phyloP scores from a whole-genome alignment of 64 coral and sea anemone species.

The Porites lutea region DNA sequence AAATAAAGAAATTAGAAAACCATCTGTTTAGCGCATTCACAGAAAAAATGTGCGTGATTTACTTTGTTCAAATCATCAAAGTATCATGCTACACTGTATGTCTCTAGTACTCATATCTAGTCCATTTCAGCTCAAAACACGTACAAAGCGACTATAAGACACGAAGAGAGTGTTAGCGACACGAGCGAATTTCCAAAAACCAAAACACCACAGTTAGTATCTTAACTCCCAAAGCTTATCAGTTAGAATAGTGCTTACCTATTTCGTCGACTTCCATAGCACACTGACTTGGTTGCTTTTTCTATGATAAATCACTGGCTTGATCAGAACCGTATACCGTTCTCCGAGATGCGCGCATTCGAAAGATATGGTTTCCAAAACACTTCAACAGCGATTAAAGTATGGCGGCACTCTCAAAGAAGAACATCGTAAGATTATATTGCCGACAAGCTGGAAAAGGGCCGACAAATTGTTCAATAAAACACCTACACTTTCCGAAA shows the following conservation, averaged over 20 bases:
- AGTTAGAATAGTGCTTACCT: not conserved
- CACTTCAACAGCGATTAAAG: not conserved
- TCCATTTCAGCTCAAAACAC: not conserved
- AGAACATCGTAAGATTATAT: not conserved
- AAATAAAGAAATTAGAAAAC: not conserved
- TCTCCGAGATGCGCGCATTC: not conserved
- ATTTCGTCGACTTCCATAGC: slow-evolving; percentile 47
- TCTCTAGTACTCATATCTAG: not conserved
- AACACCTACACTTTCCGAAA: slow-evolving; percentile 51
- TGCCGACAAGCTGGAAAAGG: slow-evolving; percentile 23
- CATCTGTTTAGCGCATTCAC: slow-evolving; percentile 25
- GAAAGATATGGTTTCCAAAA: slow-evolving; percentile 17
- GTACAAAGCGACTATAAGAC: not conserved
- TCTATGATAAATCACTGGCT: not conserved
- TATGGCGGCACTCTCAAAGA: slow-evolving; percentile 12
- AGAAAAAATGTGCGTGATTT: not conserved
- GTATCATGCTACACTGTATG: not conserved
- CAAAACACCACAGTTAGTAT: not conserved
- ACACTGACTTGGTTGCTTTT: not conserved
- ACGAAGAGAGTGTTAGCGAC: not conserved
- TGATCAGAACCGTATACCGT: no score
- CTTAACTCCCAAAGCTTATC: not conserved
- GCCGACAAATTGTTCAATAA: slow-evolving; percentile 24
- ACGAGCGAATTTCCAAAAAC: not conserved
- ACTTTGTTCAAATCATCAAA: not conserved